These are phyloP conservation scores for Coracias cyanogaster DNA, from an alignment of 2,797 vertebrate species.

Conservation along the genomic window DNA sequence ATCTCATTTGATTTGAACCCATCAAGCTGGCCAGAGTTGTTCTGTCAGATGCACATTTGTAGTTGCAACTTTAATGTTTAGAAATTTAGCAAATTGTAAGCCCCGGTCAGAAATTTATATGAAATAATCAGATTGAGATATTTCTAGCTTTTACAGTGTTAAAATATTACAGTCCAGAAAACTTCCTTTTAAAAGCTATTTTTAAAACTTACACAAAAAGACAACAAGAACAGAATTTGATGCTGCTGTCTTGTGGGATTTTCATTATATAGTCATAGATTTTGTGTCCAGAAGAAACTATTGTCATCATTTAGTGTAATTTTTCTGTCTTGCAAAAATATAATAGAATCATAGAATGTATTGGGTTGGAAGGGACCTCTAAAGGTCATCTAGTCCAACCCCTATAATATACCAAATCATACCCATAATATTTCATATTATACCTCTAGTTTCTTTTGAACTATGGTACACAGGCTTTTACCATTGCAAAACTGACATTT, in stretches of 20 bases:
- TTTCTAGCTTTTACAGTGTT: background rate
- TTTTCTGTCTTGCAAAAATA: background rate
- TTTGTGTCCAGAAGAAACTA: background rate
- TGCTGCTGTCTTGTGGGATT: background rate
- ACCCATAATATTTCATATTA: background rate
- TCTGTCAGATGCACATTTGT: background rate
- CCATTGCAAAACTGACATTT: background rate
- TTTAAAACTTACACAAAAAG: background rate
- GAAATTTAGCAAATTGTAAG: background rate
- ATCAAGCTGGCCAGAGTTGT: background rate
- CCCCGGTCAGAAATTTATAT: background rate
- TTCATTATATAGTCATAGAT: background rate
- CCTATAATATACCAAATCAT: no score
- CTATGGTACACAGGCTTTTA: background rate
- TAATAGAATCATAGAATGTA: background rate
- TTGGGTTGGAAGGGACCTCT: no score
- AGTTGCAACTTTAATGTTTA: background rate
- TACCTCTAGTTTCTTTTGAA: background rate
- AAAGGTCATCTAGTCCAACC: no score
- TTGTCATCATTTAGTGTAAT: background rate
- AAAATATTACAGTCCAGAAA: background rate
- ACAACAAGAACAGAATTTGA: background rate
- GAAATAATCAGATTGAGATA: background rate
- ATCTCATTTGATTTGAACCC: background rate
- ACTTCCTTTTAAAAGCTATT: background rate